These are phyloP conservation scores for Trididemnum clinides DNA, from an alignment of 23 tunicate genomes.

Conservation along the genomic window DNA sequence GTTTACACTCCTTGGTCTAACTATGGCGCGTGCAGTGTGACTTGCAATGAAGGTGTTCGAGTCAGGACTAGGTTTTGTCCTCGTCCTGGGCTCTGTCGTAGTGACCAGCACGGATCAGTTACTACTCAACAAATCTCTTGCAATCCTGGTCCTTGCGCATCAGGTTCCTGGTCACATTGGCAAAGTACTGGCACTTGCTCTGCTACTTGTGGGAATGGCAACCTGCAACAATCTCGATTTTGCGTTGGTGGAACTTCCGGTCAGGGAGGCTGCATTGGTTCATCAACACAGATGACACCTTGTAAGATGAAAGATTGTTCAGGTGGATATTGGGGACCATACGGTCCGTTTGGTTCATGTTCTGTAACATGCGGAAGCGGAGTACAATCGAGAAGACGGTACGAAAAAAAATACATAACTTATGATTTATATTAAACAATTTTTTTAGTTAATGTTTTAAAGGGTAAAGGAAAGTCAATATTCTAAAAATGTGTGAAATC, in stretches of 20 bases:
- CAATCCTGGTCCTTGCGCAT: not conserved
- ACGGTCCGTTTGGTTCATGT: conserved; percentile 5
- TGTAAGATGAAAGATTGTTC: not conserved
- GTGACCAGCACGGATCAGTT: conserved; percentile 32
- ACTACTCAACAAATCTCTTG: not conserved
- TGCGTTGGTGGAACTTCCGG: conserved; percentile 8
- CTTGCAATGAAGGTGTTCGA: conserved; percentile 44
- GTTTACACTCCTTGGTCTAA: conserved; percentile 45
- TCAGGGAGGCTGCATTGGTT: not conserved
- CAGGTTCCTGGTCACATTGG: not conserved
- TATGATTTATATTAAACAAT: too few relatives aligned
- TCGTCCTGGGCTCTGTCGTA: not conserved
- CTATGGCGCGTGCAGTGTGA: conserved; percentile 17
- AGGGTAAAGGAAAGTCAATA: too few relatives aligned
- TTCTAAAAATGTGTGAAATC: too few relatives aligned
- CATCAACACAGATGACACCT: not conserved
- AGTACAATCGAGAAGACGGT: conserved; percentile 28
- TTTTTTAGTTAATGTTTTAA: too few relatives aligned
- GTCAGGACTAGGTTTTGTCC: conserved; percentile 39
- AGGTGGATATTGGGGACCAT: conserved; percentile 30
- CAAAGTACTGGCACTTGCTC: not conserved
- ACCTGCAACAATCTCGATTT: not conserved
- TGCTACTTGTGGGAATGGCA: conserved; percentile 12
- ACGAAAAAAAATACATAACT: too few relatives aligned
- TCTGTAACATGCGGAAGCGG: conserved; percentile 34